These are phyloP conservation scores for Planiliza haematocheilus DNA, from an alignment of 2,113 vertebrate genomes.

Conservation along the genomic window DNA sequence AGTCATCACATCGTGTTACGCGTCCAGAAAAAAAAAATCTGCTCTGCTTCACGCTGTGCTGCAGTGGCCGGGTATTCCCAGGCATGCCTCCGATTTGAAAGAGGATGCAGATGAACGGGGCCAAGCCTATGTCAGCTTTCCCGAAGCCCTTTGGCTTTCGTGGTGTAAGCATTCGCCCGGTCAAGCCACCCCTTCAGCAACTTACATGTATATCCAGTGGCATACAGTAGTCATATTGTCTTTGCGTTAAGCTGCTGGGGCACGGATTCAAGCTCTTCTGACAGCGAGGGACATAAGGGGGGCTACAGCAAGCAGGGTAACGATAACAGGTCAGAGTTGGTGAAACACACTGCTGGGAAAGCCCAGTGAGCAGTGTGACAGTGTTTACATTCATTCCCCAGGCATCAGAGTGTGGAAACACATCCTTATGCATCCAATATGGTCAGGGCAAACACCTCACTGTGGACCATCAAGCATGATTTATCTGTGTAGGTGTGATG, in stretches of 20 bases:
- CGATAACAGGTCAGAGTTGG: conserved; percentile 45
- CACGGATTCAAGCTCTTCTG: conserved; percentile 31
- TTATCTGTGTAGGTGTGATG: conserved; percentile 39
- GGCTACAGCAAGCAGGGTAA: conserved; percentile 17
- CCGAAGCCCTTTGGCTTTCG: conserved; percentile 14
- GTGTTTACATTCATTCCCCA: conserved; percentile 51
- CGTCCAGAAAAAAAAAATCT: not conserved
- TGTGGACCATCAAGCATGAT: conserved; percentile 36
- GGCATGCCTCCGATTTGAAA: not conserved
- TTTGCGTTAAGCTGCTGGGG: conserved; percentile 34
- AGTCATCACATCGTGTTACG: conserved; percentile 1
- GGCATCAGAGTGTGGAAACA: conserved; percentile 13
- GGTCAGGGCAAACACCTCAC: conserved; percentile 34
- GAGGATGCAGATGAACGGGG: conserved; percentile 14
- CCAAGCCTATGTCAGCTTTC: conserved; percentile 15
- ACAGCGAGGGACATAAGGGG: conserved; percentile 12
- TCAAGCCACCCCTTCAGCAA: conserved; percentile 28
- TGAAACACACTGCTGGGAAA: conserved; percentile 19
- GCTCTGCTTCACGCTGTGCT: not conserved
- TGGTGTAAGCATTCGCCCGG: conserved; percentile 27
- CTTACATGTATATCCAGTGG: conserved; percentile 21
- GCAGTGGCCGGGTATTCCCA: conserved; percentile 15
- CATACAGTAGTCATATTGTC: conserved; percentile 33
- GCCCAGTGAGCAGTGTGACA: conserved; percentile 27
- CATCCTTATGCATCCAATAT: conserved; percentile 23